A percentile compares a stretch with the other conserved stretches of the same genome.
Evolutionary conservation across 2,888 invertebrate species (phyloP).

Genomic region (Myathropa florea): DNA sequence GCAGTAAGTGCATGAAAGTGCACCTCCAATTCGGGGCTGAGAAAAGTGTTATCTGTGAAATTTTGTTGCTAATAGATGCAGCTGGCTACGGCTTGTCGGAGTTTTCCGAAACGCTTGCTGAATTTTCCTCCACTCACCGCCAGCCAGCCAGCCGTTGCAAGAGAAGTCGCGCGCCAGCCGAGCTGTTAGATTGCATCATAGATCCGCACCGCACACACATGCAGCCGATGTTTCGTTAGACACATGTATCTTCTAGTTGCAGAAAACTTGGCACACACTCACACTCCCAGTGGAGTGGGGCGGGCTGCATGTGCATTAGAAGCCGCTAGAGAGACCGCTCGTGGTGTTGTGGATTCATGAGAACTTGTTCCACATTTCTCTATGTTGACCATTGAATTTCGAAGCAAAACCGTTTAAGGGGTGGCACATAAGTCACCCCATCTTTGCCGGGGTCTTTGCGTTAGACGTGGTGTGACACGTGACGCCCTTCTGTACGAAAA

Average conservation of each 20-base stretch:
- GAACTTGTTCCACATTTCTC: conserved; percentile 62
- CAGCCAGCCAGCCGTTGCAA: not conserved
- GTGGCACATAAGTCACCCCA: not conserved
- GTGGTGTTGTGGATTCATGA: conserved; percentile 42
- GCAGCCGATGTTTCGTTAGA: conserved; percentile 36
- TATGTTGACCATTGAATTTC: conserved; percentile 67
- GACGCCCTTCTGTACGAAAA: not conserved
- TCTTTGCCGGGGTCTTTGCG: not conserved
- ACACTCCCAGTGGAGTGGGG: not conserved
- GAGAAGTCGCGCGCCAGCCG: conserved; percentile 22
- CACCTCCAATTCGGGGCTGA: conserved; percentile 53
- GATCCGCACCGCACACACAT: conserved; percentile 27
- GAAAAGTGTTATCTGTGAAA: conserved; percentile 65
- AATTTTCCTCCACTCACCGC: conserved; percentile 31
- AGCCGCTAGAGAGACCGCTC: not conserved
- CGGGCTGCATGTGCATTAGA: conserved; percentile 36
- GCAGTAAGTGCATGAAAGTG: conserved; percentile 31
- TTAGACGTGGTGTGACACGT: not conserved
- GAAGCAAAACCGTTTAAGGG: conserved; percentile 37
- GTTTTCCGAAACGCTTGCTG: conserved; percentile 53
- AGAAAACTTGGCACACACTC: conserved; percentile 37
- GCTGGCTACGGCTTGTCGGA: conserved; percentile 5
- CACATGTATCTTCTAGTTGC: conserved; percentile 43
- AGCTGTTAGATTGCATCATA: conserved; percentile 58
- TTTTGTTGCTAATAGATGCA: conserved; percentile 66